Conservation (phyloP, 2,113 vertebrate species). For the Carassius auratus region DNA sequence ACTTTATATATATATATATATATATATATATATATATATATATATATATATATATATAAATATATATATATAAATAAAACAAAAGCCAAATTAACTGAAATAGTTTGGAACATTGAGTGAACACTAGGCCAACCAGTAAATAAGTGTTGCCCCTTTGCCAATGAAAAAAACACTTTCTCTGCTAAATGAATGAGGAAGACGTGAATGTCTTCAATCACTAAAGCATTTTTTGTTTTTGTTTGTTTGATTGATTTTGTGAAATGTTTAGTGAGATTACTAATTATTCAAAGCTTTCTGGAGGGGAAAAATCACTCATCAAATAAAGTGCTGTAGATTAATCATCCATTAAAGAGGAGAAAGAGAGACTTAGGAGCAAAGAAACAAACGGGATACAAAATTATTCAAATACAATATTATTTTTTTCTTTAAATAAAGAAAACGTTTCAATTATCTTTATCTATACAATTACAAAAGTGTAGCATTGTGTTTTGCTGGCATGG, state of each 20-base stretch:
- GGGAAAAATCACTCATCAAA: background rate
- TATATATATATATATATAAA: too few species aligned
- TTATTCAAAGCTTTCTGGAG: background rate
- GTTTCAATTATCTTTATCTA: background rate
- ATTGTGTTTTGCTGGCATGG: background rate
- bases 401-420: background rate
- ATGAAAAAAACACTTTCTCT: background rate
- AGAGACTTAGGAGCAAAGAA: background rate
- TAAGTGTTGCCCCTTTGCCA: slow-evolving; percentile 8
- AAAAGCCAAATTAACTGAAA: too few species aligned
- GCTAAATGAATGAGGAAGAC: background rate
- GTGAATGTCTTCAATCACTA: background rate
- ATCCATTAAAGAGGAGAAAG: background rate
- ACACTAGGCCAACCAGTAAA: slow-evolving; percentile 2
- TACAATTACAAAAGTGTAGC: background rate
- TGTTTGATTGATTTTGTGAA: background rate
- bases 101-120: background rate
- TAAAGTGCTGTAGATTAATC: background rate
- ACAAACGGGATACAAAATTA: background rate
- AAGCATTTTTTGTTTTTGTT: background rate
- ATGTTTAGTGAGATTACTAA: slow-evolving; percentile 5
- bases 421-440: background rate
- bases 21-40: too few species aligned
- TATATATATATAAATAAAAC: too few species aligned
- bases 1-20: too few species aligned